Conservation (phyloP, 2,113 vertebrate genomes). For the Chloebia gouldiae region DNA sequence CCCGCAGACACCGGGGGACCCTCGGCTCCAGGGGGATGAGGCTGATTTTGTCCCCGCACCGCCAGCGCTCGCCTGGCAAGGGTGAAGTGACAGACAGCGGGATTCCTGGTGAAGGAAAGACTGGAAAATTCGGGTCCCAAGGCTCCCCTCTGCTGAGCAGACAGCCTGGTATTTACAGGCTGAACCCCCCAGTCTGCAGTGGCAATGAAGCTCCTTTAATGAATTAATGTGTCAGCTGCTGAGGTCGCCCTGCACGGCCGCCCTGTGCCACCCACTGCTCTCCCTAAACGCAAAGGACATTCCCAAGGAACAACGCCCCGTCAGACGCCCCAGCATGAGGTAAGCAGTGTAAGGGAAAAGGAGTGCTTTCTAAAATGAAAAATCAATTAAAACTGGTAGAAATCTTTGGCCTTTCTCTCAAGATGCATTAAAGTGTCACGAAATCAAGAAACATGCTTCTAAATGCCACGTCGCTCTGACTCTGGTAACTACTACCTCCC, state of each 20-base stretch:
- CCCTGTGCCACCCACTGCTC: background rate
- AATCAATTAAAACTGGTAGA: conserved; percentile 72
- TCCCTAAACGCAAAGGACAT: conserved; percentile 59
- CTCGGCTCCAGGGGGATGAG: rapidly evolving
- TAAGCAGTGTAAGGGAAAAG: conserved; percentile 75
- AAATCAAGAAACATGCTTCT: conserved; percentile 72
- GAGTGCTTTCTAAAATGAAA: conserved; percentile 72
- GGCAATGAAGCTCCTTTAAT: background rate
- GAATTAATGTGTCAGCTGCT: background rate
- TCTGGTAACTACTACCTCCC: conserved; percentile 67
- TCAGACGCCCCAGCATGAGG: conserved; percentile 69
- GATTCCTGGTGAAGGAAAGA: background rate
- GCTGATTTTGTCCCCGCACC: background rate
- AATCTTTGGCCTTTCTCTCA: conserved; percentile 82
- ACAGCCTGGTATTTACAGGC: background rate
- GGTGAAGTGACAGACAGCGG: background rate
- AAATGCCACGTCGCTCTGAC: conserved; percentile 69
- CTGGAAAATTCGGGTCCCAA: background rate
- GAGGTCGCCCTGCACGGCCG: background rate
- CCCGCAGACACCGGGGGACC: rapidly evolving
- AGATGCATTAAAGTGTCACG: conserved; percentile 71
- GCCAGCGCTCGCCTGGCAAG: background rate
- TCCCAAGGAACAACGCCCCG: conserved; percentile 59
- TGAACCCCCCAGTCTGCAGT: background rate
- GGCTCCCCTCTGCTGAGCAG: conserved; percentile 6